A percentile compares a stretch with the other conserved stretches of the same genome.
phyloP scores from a whole-genome alignment of 2,888 invertebrate species.

The Epistrophella euchroma region DNA sequence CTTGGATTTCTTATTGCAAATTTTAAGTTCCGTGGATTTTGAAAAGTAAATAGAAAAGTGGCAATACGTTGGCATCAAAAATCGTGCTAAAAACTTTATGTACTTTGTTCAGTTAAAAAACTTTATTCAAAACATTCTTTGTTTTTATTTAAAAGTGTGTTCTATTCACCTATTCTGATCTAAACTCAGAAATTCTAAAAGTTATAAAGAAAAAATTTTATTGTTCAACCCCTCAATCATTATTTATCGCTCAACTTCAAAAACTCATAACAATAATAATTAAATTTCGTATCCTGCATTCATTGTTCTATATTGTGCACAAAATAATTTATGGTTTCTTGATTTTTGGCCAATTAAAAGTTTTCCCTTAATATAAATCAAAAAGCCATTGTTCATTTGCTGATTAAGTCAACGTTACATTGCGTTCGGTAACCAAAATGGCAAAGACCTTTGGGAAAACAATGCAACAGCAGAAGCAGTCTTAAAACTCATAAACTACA shows the following conservation, averaged over 20 bases:
- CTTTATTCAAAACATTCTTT: too few species aligned
- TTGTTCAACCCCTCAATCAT: slow-evolving; percentile 1
- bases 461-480: slow-evolving; percentile 19
- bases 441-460: not conserved
- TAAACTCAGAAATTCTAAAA: not conserved
- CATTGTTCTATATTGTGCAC: not conserved
- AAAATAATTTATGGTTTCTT: slow-evolving; percentile 44
- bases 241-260: slow-evolving; percentile 22
- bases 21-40: too few species aligned
- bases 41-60: too few species aligned
- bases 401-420: slow-evolving; percentile 49
- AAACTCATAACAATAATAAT: slow-evolving; percentile 19
- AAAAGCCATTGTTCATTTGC: slow-evolving; percentile 48
- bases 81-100: too few species aligned
- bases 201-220: not conserved
- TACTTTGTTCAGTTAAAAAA: too few species aligned
- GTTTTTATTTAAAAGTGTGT: not conserved
- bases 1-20: too few species aligned
- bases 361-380: slow-evolving; percentile 51
- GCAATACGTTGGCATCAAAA: too few species aligned
- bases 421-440: not conserved
- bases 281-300: not conserved
- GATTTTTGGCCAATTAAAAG: slow-evolving; percentile 58
- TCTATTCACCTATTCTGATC: not conserved
- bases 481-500: slow-evolving; percentile 40